phyloP scores from a whole-genome alignment of 2,113 vertebrate species.

The Siphamia tubifer region DNA sequence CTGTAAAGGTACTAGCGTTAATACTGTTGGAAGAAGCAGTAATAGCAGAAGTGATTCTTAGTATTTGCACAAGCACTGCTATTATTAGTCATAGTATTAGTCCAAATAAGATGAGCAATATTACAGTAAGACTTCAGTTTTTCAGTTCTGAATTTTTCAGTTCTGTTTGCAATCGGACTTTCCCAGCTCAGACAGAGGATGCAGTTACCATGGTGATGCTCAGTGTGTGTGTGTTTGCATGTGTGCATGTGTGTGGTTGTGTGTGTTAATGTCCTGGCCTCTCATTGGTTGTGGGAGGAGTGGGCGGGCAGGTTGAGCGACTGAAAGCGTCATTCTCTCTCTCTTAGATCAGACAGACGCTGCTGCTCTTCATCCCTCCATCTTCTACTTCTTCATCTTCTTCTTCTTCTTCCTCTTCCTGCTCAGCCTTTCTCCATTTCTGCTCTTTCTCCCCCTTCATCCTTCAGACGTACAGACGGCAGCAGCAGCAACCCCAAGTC shows the following conservation, averaged over 20 bases:
- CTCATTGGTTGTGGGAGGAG: constrained; percentile 52
- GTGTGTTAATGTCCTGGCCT: constrained; percentile 2
- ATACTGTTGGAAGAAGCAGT: too few species aligned
- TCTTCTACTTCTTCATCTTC: constrained; percentile 15
- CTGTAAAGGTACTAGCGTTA: too few species aligned
- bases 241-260: constrained; percentile 13
- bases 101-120: background rate
- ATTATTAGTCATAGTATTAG: background rate
- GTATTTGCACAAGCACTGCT: too few species aligned
- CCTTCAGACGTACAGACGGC: background rate
- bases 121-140: too few species aligned
- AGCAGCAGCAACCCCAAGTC: constrained; percentile 31
- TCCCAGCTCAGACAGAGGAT: constrained; percentile 37
- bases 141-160: background rate
- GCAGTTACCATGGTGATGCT: constrained; percentile 65
- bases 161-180: constrained; percentile 35
- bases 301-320: constrained; percentile 44
- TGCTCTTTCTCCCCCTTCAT: background rate
- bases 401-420: background rate
- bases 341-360: constrained; percentile 40
- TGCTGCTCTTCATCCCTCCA: constrained; percentile 47
- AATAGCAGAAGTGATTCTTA: too few species aligned
- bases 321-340: constrained; percentile 25
- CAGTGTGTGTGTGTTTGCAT: constrained; percentile 18
- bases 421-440: too few species aligned